Conservation (phyloP, 2,888 invertebrate species). For the Dicyrtomina minuta region DNA sequence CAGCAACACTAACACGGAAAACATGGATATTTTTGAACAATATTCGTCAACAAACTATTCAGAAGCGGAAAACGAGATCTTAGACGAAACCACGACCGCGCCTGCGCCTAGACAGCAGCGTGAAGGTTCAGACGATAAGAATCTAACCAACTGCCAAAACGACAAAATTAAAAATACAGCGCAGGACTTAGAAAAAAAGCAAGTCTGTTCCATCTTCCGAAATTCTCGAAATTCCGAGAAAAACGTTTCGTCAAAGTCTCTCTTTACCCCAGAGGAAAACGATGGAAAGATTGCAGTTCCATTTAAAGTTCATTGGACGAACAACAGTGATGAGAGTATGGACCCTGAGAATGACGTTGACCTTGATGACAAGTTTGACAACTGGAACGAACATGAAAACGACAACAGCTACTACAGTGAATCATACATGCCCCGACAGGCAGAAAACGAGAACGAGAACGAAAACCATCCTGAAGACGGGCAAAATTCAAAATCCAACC, state of each 20-base stretch:
- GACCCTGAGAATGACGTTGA: too few species aligned
- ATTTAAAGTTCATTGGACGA: conserved; percentile 2
- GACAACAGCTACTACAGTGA: too few species aligned
- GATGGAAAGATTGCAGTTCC: background rate
- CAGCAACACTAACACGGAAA: too few species aligned
- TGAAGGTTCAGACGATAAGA: too few species aligned
- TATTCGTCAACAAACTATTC: too few species aligned
- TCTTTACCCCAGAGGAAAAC: background rate
- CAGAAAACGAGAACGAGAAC: too few species aligned
- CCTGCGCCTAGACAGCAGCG: too few species aligned
- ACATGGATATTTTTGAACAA: background rate
- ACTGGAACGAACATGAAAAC: too few species aligned
- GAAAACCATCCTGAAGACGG: too few species aligned
- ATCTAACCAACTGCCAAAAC: background rate
- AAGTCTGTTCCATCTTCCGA: conserved; percentile 16
- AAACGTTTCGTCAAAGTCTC: conserved; percentile 12
- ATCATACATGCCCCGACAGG: too few species aligned
- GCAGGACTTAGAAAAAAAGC: background rate
- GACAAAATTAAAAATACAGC: background rate
- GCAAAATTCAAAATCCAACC: too few species aligned
- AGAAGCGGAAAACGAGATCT: background rate
- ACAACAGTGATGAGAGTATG: background rate
- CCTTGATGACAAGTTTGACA: too few species aligned
- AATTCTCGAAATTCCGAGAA: conserved; percentile 14
- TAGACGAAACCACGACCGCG: background rate